These are phyloP conservation scores for Mallotus villosus DNA, from an alignment of 2,797 vertebrate genomes.

Conservation along the genomic window DNA sequence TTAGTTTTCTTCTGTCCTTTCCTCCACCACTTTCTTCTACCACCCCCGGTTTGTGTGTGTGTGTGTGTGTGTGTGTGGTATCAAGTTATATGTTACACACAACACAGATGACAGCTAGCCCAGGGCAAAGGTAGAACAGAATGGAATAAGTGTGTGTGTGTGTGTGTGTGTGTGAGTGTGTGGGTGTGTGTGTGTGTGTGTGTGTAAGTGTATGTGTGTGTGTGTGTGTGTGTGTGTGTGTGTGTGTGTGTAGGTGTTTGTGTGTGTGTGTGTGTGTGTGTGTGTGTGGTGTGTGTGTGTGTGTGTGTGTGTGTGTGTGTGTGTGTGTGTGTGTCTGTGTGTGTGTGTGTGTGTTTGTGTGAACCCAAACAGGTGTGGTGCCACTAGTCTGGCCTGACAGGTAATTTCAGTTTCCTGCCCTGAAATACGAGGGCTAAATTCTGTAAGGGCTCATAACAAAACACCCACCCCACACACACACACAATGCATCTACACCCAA, in stretches of 20 bases:
- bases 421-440: conserved; percentile 5
- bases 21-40: neutral
- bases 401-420: conserved; percentile 5
- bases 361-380: neutral
- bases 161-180: neutral
- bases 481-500: neutral
- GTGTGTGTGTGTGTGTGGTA: neutral
- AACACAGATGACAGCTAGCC: neutral
- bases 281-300: neutral
- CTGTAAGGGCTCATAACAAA: conserved; percentile 3
- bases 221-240: neutral
- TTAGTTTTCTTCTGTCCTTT: neutral
- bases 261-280: neutral
- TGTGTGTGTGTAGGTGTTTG: neutral
- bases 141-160: too few species aligned
- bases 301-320: neutral
- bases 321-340: neutral
- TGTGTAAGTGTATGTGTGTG: neutral
- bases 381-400: conserved; percentile 4
- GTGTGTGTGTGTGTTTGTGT: neutral
- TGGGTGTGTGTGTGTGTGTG: neutral
- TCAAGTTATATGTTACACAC: neutral
- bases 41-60: neutral
- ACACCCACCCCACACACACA: neutral
- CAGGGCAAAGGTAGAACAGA: neutral